Percentiles rank a stretch among this genome's conserved stretches.
phyloP scores from a whole-genome alignment of 2,797 vertebrate genomes.

The Pristis pectinata region DNA sequence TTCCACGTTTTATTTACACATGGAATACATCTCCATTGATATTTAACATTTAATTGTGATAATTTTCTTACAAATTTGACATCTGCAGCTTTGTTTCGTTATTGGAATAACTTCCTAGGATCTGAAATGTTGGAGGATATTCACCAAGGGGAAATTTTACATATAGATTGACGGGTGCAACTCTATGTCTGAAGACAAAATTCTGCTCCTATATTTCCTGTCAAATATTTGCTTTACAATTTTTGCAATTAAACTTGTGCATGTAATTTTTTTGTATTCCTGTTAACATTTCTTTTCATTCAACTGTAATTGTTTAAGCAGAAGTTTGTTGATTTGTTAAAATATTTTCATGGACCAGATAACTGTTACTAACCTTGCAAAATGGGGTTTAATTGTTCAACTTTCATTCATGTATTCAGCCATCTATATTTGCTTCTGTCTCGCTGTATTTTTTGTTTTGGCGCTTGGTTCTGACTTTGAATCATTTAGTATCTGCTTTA shows the following conservation, averaged over 20 bases:
- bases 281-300: neutral
- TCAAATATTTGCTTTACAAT: constrained; percentile 1
- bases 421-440: neutral
- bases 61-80: neutral
- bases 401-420: neutral
- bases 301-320: neutral
- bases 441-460: neutral
- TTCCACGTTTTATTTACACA: constrained; percentile 28
- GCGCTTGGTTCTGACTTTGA: neutral
- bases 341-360: constrained; percentile 33
- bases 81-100: constrained; percentile 29
- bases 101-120: neutral
- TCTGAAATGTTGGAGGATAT: neutral
- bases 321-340: constrained; percentile 18
- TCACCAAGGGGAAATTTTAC: neutral
- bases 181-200: constrained; percentile 10
- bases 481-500: neutral
- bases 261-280: constrained; percentile 29
- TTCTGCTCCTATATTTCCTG: neutral
- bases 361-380: neutral
- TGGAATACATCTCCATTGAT: constrained; percentile 8
- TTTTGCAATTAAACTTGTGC: constrained; percentile 13
- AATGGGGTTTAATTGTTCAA: neutral
- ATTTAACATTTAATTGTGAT: constrained; percentile 28
- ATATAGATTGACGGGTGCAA: neutral